Evolutionary conservation across 2,888 invertebrate genomes (phyloP).

Genomic region (Noctua comes): DNA sequence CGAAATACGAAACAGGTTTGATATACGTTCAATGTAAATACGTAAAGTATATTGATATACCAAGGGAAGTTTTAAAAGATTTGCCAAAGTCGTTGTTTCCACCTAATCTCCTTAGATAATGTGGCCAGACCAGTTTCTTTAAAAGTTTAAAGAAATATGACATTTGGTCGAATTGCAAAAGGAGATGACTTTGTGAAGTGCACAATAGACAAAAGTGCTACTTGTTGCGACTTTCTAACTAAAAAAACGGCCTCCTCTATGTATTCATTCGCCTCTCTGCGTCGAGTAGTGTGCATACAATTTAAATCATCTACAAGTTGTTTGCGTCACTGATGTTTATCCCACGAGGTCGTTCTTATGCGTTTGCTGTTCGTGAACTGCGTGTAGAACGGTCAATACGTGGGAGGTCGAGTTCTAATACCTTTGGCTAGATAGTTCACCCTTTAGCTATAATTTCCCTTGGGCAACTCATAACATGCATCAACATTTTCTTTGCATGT

Average conservation of each 20-base stretch:
- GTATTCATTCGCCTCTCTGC: conserved; percentile 52
- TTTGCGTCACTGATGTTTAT: conserved; percentile 73
- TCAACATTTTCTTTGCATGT: conserved; percentile 32
- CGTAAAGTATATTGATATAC: conserved; percentile 34
- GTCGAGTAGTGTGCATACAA: conserved; percentile 66
- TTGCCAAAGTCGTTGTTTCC: conserved; percentile 15
- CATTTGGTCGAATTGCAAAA: conserved; percentile 36
- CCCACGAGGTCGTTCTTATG: conserved; percentile 67
- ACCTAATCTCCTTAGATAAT: conserved; percentile 17
- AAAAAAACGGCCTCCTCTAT: conserved; percentile 60
- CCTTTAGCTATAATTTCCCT: conserved; percentile 48
- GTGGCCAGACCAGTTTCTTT: conserved; percentile 25
- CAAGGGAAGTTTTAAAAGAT: conserved; percentile 6
- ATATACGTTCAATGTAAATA: conserved; percentile 22
- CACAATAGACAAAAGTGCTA: conserved; percentile 56
- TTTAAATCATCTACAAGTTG: conserved; percentile 67
- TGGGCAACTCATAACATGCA: conserved; percentile 29
- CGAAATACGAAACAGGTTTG: conserved; percentile 34
- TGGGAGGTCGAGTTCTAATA: conserved; percentile 49
- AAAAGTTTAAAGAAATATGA: conserved; percentile 13
- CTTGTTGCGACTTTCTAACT: conserved; percentile 65
- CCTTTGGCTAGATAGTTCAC: conserved; percentile 22
- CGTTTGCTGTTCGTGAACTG: conserved; percentile 65
- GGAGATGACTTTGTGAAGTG: conserved; percentile 30
- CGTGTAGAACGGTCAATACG: conserved; percentile 46